Conservation (phyloP, 2,888 invertebrate species). For the Lysandra bellargus region DNA sequence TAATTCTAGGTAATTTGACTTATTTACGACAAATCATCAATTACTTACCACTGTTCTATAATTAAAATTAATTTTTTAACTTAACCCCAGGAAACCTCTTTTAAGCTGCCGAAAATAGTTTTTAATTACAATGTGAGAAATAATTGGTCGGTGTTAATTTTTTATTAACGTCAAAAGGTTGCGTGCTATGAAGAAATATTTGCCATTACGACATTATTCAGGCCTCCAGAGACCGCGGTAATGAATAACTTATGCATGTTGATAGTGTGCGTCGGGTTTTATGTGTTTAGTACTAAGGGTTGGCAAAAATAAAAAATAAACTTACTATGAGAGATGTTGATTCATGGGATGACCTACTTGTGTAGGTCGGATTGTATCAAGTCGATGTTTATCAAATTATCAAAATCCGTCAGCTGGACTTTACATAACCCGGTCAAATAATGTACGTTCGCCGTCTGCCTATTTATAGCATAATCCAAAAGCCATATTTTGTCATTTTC, state of each 20-base stretch:
- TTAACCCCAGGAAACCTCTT: background rate
- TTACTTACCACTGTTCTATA: background rate
- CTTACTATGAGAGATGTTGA: background rate
- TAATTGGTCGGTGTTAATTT: background rate
- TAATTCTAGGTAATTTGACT: too few species aligned
- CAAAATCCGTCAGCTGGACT: too few species aligned
- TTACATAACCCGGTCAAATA: too few species aligned
- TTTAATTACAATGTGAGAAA: slow-evolving; percentile 15
- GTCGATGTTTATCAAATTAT: too few species aligned
- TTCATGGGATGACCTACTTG: too few species aligned
- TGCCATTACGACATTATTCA: slow-evolving; percentile 35
- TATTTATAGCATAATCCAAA: too few species aligned
- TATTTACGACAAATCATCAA: too few species aligned
- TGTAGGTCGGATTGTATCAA: too few species aligned
- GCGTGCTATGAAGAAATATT: slow-evolving; percentile 33
- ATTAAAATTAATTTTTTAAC: background rate
- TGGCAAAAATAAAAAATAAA: background rate
- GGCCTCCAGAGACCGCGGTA: slow-evolving; percentile 34
- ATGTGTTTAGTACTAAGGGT: background rate
- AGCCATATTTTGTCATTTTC: too few species aligned
- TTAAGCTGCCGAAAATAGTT: background rate
- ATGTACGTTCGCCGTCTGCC: too few species aligned
- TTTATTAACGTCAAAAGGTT: slow-evolving; percentile 24
- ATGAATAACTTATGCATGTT: slow-evolving; percentile 38
- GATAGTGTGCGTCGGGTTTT: slow-evolving; percentile 16